Conservation (phyloP, 2,888 invertebrate species). For the Encarsia formosa region DNA sequence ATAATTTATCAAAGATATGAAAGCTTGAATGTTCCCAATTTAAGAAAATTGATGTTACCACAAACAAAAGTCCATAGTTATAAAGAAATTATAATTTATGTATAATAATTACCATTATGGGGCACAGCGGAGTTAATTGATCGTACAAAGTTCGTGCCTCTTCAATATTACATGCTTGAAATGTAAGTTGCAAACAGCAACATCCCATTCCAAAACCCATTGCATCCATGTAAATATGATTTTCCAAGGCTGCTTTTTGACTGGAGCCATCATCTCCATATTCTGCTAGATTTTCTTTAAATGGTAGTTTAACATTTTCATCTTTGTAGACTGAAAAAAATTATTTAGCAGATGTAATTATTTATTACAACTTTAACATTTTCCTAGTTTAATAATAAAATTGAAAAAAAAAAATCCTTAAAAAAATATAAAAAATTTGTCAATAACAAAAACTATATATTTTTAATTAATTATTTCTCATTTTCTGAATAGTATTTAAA, state of each 20-base stretch:
- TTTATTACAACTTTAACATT: not conserved
- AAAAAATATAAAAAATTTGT: not conserved
- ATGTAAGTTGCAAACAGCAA: conserved; percentile 92
- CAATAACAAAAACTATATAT: too few species aligned
- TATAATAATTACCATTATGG: conserved; percentile 82
- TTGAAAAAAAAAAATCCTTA: conserved; percentile 2
- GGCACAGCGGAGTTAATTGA: conserved; percentile 93
- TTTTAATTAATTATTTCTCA: too few species aligned
- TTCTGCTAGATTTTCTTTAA: conserved; percentile 59
- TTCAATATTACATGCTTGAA: conserved; percentile 93
- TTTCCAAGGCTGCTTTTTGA: conserved; percentile 67
- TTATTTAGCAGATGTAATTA: not conserved
- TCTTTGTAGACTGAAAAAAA: conserved; percentile 77
- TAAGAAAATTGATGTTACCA: not conserved
- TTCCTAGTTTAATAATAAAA: conserved; percentile 6
- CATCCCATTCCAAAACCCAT: conserved; percentile 99
- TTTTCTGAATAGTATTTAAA: conserved; percentile 1
- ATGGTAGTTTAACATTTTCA: conserved; percentile 77
- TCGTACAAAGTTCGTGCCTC: conserved; percentile 96
- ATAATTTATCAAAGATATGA: conserved; percentile 20
- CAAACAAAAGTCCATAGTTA: too few species aligned
- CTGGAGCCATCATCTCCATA: conserved; percentile 65
- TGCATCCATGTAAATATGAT: conserved; percentile 96
- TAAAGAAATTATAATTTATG: too few species aligned
- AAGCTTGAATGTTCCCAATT: conserved; percentile 4